A percentile compares a stretch with the other conserved stretches of the same genome.
Evolutionary conservation across 2,888 invertebrate species (phyloP).

Genomic region (Neoitamus cyanurus): DNA sequence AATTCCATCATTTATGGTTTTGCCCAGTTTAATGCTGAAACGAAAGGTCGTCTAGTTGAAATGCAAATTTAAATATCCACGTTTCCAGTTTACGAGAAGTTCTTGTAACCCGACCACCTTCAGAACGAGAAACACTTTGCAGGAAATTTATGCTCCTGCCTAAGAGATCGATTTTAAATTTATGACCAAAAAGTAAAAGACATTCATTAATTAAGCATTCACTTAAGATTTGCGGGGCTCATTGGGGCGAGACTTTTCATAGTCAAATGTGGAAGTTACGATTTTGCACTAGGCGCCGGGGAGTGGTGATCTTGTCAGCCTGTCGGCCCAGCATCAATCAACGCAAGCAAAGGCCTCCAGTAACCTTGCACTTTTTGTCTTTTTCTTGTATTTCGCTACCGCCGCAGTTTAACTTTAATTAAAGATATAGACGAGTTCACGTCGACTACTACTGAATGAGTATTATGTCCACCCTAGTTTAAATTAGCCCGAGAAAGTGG

Average conservation of each 20-base stretch:
- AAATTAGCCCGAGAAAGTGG: background rate
- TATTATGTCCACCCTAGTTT: background rate
- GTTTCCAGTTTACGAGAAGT: conserved; percentile 21
- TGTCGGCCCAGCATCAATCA: background rate
- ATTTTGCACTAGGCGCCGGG: background rate
- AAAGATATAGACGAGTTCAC: background rate
- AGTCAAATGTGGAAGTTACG: background rate
- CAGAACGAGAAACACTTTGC: background rate
- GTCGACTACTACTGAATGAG: background rate
- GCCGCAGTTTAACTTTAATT: background rate
- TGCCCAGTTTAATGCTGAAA: background rate
- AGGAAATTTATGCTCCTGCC: conserved; percentile 15
- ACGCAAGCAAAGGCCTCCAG: background rate
- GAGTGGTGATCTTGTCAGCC: background rate
- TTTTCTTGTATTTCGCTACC: background rate
- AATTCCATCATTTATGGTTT: background rate
- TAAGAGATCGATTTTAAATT: background rate
- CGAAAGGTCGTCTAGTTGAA: conserved; percentile 1
- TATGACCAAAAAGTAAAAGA: background rate
- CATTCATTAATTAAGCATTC: background rate
- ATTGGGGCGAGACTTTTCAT: background rate
- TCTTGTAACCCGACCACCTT: conserved; percentile 21
- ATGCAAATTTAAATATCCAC: background rate
- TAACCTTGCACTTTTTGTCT: background rate
- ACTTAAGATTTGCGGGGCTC: background rate